Evolutionary conservation across 2,888 invertebrate species (phyloP), one percentile per base, ranked within the genome.

Genomic region (Dryadula phaetusa): DNA sequence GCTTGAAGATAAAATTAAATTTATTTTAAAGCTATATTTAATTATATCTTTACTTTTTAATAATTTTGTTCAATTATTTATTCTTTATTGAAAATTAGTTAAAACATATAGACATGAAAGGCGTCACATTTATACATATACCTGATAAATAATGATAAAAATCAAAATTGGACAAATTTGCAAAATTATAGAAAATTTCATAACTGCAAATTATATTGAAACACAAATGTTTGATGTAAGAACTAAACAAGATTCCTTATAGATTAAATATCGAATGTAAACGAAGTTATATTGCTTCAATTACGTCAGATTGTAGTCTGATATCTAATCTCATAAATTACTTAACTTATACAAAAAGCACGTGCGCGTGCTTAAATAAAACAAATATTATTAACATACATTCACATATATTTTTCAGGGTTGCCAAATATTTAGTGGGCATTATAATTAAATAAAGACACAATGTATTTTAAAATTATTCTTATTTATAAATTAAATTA

Each of bases 241-340:
- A 63, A 22, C 44, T 63, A 47, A 67, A 42, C 4, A 32, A 66
- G 58, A 58, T 34, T 18, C 20, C 16, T 4, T 62, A 69, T 25
- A 66, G 62, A 62, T 62, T 62, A 66, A 53, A 63, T 32, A 52
- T 46, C 28, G 53, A 62, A 40, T 46, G 53, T 53, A 62, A 60
- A 46, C 68, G 69, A 71, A 56, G 72, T 74, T 75, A 71, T 74
- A 75, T 74, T 72, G 46, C 71, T 63, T 64, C 62, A 34, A 52
- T 79, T 78, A 70, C 79, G 70, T 76, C 77, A 79, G 67, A 62
- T 66, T 53, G 34, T 32, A 37, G 54, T 69, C 22, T 65, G 52
- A 53, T 69, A 74, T 74, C 72, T 74, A 68, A 74, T 76, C 74
- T 72, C 5, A 67, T 67, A 53, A 25, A 53, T 73, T 70, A 70